Conservation (phyloP, 1,140 invertebrate species). For the Eufriesea mexicana region DNA sequence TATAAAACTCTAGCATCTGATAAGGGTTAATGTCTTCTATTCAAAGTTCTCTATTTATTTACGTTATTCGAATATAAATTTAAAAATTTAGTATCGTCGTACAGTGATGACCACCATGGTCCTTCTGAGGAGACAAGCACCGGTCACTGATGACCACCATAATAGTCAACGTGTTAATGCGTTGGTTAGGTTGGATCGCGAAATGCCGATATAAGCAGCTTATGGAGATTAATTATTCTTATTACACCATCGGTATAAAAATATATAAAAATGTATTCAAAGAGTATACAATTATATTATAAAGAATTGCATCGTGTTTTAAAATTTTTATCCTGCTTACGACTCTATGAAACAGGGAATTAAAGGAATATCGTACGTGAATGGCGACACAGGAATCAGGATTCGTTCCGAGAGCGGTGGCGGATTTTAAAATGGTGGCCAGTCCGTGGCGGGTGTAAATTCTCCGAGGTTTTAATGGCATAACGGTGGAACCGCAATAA, state of each 20-base stretch:
- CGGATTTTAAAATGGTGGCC: neutral
- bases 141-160: too few relatives aligned
- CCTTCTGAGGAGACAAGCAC: too few relatives aligned
- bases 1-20: too few relatives aligned
- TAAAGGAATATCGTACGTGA: neutral
- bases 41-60: too few relatives aligned
- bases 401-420: neutral
- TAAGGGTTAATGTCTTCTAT: too few relatives aligned
- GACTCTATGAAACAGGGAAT: neutral
- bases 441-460: conserved; percentile 17
- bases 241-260: neutral
- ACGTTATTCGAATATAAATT: too few relatives aligned
- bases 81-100: too few relatives aligned
- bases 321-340: neutral
- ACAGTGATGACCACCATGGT: too few relatives aligned
- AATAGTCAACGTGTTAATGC: neutral
- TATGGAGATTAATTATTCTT: neutral
- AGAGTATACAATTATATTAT: too few relatives aligned
- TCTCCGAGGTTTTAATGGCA: conserved; percentile 43
- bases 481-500: conserved; percentile 47
- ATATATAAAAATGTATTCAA: neutral
- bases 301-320: too few relatives aligned
- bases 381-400: neutral
- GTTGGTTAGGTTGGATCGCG: neutral
- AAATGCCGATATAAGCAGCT: neutral